A percentile compares a stretch with the other conserved stretches of the same genome.
Conservation (phyloP, 23 tunicate species). For the Styela plicata region DNA sequence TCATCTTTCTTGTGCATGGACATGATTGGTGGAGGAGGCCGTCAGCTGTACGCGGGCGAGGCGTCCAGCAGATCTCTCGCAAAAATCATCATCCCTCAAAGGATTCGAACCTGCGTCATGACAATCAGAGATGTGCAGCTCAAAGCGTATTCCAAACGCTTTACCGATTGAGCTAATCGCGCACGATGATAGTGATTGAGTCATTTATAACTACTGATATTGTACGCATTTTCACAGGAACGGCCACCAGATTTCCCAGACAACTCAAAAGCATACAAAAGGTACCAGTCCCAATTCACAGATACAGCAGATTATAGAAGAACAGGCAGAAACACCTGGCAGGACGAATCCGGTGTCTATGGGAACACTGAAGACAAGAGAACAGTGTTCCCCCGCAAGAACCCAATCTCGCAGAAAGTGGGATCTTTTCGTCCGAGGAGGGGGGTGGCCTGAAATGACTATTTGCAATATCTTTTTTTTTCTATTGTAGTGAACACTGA, state of each 20-base stretch:
- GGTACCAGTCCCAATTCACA: constrained; percentile 80
- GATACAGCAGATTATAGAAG: constrained; percentile 77
- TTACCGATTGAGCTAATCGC: background rate
- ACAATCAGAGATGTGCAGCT: background rate
- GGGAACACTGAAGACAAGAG: constrained; percentile 48
- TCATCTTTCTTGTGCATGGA: too few species aligned
- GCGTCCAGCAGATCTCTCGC: too few species aligned
- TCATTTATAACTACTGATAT: background rate
- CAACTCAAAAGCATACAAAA: constrained; percentile 55
- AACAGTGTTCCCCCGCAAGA: constrained; percentile 45
- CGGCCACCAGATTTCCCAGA: constrained; percentile 52
- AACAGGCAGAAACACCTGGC: constrained; percentile 58
- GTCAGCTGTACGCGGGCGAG: too few species aligned
- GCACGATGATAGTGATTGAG: too few species aligned
- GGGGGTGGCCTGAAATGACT: constrained; percentile 30
- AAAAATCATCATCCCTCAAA: background rate
- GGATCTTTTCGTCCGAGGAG: too few species aligned
- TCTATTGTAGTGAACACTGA: too few species aligned
- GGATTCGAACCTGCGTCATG: background rate
- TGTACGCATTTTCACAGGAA: constrained; percentile 29
- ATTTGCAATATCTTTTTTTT: background rate
- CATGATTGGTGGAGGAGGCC: too few species aligned
- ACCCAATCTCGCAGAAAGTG: constrained; percentile 61
- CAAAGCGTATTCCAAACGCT: background rate
- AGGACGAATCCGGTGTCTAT: constrained; percentile 77